Conservation (phyloP, 2,888 invertebrate species). For the Heteromyza rotundicornis region DNA sequence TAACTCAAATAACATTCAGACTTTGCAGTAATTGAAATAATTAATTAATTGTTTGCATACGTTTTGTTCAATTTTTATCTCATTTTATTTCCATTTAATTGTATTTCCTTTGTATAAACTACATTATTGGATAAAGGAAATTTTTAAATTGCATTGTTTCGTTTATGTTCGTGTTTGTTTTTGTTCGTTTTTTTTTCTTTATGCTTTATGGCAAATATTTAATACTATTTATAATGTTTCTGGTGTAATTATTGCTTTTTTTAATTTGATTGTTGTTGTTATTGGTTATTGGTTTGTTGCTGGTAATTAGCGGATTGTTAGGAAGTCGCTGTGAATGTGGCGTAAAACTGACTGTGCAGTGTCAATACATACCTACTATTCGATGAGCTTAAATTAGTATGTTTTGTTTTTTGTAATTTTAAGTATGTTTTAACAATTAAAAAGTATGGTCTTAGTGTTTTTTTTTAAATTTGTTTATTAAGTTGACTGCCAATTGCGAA, state of each 20-base stretch:
- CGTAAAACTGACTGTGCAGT: not conserved
- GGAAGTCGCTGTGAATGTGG: too few species aligned
- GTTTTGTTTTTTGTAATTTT: constrained; percentile 7
- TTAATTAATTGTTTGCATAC: constrained; percentile 14
- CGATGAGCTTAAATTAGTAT: constrained; percentile 21
- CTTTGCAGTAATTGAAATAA: constrained; percentile 15
- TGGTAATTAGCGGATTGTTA: not conserved
- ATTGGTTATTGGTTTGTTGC: not conserved
- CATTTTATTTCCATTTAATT: constrained; percentile 9
- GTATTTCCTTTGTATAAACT: too few species aligned
- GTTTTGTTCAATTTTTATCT: constrained; percentile 14
- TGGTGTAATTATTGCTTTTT: not conserved
- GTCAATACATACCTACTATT: too few species aligned
- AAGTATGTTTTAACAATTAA: constrained; percentile 11
- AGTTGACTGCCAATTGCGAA: constrained; percentile 3
- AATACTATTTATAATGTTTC: constrained; percentile 11
- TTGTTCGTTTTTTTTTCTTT: constrained; percentile 5
- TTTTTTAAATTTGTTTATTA: constrained; percentile 14
- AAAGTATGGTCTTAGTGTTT: constrained; percentile 18
- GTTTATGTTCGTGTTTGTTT: constrained; percentile 2
- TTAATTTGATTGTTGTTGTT: constrained; percentile 4
- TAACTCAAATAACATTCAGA: constrained; percentile 21
- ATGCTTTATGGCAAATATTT: too few species aligned
- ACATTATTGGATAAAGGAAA: constrained; percentile 8
- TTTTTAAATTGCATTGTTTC: constrained; percentile 15